Evolutionary conservation across 1,140 invertebrate genomes (phyloP).

Genomic region (Riptortus pedestris): DNA sequence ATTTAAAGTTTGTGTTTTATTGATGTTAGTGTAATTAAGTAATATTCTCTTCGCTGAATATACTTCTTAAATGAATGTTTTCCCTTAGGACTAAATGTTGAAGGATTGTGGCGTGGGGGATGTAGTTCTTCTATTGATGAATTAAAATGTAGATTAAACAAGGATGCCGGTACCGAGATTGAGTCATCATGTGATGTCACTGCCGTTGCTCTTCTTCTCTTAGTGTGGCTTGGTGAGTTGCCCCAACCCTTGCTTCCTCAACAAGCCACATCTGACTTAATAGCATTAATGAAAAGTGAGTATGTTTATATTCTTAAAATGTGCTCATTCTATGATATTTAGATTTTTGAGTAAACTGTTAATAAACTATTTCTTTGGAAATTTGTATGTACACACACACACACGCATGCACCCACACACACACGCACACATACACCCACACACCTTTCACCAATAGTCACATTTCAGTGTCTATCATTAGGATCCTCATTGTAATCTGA

Average conservation of each 20-base stretch:
- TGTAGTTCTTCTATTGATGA: constrained; percentile 40
- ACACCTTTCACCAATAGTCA: too few relatives aligned
- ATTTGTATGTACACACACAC: too few relatives aligned
- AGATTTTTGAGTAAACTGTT: too few relatives aligned
- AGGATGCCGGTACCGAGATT: constrained; percentile 42
- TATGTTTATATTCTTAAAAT: not conserved
- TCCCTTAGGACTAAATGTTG: constrained; percentile 37
- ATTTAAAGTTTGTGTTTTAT: too few relatives aligned
- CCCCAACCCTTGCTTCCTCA: constrained; percentile 41
- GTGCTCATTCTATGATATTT: not conserved
- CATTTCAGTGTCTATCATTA: too few relatives aligned
- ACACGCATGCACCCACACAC: too few relatives aligned
- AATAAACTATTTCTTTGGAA: too few relatives aligned
- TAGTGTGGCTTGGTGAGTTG: constrained; percentile 42
- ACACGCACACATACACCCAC: too few relatives aligned
- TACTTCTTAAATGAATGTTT: too few relatives aligned
- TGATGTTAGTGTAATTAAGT: too few relatives aligned
- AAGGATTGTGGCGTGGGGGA: constrained; percentile 38
- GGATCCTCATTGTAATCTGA: too few relatives aligned
- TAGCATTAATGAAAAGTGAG: constrained; percentile 33
- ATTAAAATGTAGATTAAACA: constrained; percentile 39
- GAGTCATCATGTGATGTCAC: constrained; percentile 39
- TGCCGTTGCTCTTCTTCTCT: constrained; percentile 40
- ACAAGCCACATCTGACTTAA: constrained; percentile 37
- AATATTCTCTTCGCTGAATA: too few relatives aligned